These are phyloP conservation scores for Microtus oregoni DNA, from an alignment of 2,113 vertebrate species.

Conservation along the genomic window DNA sequence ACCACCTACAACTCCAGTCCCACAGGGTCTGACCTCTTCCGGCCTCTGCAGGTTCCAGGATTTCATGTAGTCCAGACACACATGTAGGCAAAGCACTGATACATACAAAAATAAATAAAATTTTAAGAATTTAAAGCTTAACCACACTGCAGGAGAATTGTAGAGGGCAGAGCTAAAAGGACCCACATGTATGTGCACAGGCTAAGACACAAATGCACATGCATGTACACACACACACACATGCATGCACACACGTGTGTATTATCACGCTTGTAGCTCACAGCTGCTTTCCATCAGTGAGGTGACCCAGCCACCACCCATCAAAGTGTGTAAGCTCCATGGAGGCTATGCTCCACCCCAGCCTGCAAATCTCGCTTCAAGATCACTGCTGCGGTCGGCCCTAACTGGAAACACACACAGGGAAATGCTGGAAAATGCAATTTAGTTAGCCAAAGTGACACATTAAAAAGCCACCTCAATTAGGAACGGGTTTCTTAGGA, in stretches of 20 bases:
- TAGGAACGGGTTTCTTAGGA: constrained; percentile 39
- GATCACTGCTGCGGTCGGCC: not conserved
- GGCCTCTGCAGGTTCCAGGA: not conserved
- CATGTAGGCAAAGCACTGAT: not conserved
- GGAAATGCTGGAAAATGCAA: constrained; percentile 14
- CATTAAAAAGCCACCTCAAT: constrained; percentile 22
- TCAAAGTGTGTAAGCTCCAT: not conserved
- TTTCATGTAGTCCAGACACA: not conserved
- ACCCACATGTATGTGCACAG: not conserved
- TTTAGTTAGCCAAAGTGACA: constrained; percentile 11
- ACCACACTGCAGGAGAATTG: no score
- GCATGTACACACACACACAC: no score
- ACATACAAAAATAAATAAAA: not conserved
- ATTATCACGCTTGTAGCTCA: not conserved
- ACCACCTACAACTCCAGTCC: not conserved
- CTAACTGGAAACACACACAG: constrained; percentile 42
- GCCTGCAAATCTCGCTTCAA: not conserved
- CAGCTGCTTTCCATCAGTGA: not conserved
- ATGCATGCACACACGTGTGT: not conserved
- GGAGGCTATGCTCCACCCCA: not conserved
- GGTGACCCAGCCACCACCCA: not conserved
- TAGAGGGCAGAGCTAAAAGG: no score
- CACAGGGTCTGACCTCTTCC: not conserved
- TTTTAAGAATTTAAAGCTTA: not conserved
- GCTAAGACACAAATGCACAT: not conserved